Base-by-base conservation (phyloP, 1,140 invertebrate genomes). In the Drosophila eugracilis region DNA sequence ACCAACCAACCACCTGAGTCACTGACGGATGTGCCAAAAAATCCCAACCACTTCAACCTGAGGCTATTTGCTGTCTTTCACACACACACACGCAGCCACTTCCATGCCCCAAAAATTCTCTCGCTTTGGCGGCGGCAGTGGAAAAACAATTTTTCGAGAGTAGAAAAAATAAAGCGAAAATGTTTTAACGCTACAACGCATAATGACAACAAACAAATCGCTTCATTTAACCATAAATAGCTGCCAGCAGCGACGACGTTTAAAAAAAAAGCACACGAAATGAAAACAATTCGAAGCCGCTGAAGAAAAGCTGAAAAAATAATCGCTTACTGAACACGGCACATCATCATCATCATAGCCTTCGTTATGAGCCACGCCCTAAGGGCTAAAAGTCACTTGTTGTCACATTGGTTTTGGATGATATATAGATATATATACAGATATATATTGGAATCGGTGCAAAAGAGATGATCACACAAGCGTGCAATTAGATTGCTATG, bases 191-290 rank as follows among this genome's bases (percentile, higher is more conserved):
- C 83, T 69, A 65, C 78, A 78, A 44, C 54, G 83, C 78, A 75
- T 78, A 88, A 83, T 80, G 84, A 78, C 83, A 88, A 88, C 83
- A 88, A 88, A 88, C 83, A 88, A 88, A 88, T 78, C 83, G 84
- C 83, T 88, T 88, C 83, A 88, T 88, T 88, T 88, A 88, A 88
- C 83, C 83, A 88, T 88, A 88, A 88, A 86, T 88, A 86, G 83
- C 83, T 88, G 83, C n/a, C n/a, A n/a, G 36, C 65, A 81, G 83
- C 78, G 41, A 53, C 69, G 44, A 67, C 55, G 70, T 53, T 76
- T 41, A 75, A 75, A 78, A 62, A 76, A 65, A 67, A 77, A 74
- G 53, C 53, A 71, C 32, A 26, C 17, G 17, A 47, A 76, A 63
- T 76, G 44, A 80, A 80, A 85, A 86, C 81, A 80, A 85, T 86